phyloP scores from a whole-genome alignment of 2,113 vertebrate species.

The Caranx ignobilis region DNA sequence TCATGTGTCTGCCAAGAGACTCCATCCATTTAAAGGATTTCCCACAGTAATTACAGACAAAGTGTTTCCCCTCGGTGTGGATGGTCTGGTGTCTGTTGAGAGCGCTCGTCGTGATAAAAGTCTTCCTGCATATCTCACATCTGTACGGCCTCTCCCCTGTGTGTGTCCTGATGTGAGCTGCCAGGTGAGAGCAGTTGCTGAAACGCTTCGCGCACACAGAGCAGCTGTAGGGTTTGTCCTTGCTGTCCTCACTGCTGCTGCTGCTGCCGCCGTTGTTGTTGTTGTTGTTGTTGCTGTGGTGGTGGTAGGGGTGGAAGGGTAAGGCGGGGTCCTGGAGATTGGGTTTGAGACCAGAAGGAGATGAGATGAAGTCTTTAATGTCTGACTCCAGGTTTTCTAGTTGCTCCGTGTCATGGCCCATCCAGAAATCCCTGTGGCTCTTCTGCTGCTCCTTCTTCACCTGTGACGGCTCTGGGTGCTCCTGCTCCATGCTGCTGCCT shows the following conservation, averaged over 20 bases:
- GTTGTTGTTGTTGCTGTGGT: slow-evolving; percentile 14
- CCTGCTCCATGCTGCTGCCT: slow-evolving; percentile 58
- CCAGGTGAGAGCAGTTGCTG: slow-evolving; percentile 77
- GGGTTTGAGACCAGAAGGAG: slow-evolving; percentile 41
- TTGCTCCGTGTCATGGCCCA: slow-evolving; percentile 54
- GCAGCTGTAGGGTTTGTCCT: slow-evolving; percentile 75
- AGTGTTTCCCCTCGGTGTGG: slow-evolving; percentile 78
- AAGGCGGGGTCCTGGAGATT: slow-evolving; percentile 56
- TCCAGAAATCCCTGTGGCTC: slow-evolving; percentile 71
- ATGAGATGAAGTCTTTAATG: slow-evolving; percentile 71
- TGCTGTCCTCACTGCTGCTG: slow-evolving; percentile 53
- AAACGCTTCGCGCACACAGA: slow-evolving; percentile 77
- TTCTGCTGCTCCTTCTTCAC: slow-evolving; percentile 70
- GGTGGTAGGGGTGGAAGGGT: slow-evolving; percentile 62
- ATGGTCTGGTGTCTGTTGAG: slow-evolving; percentile 80
- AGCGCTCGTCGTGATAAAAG: slow-evolving; percentile 74
- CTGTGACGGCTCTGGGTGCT: slow-evolving; percentile 47
- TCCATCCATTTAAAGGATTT: slow-evolving; percentile 82
- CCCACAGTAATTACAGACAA: slow-evolving; percentile 66
- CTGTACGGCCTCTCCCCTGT: slow-evolving; percentile 79
- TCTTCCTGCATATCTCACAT: slow-evolving; percentile 78
- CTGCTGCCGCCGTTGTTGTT: slow-evolving; percentile 5
- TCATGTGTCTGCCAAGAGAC: slow-evolving; percentile 73
- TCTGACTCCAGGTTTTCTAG: slow-evolving; percentile 65
- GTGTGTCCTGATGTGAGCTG: slow-evolving; percentile 79